Conservation (phyloP, 2,797 vertebrate species). For the Geotrypetes seraphini region DNA sequence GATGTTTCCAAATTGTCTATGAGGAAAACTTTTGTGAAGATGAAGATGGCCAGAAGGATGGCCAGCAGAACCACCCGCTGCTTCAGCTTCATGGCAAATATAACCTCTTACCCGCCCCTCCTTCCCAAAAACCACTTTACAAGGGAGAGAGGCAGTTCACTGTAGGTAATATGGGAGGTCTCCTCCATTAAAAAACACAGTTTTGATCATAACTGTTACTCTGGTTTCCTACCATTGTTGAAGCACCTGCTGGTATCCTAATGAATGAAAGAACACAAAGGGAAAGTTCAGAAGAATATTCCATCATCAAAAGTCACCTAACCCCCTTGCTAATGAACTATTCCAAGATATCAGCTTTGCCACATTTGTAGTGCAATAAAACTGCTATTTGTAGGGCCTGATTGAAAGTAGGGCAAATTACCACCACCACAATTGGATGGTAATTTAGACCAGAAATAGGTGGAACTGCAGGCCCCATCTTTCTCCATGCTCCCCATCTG, state of each 20-base stretch:
- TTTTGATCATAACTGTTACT: slow-evolving; percentile 20
- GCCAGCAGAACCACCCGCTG: slow-evolving; percentile 89
- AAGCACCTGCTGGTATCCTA: slow-evolving; percentile 18
- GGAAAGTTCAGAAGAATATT: too few species aligned
- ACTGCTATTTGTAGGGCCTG: too few species aligned
- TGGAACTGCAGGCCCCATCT: too few species aligned
- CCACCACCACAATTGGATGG: too few species aligned
- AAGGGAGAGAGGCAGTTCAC: slow-evolving; percentile 20
- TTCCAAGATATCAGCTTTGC: too few species aligned
- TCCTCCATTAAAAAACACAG: slow-evolving; percentile 19
- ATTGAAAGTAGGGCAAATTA: too few species aligned
- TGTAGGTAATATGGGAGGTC: slow-evolving; percentile 30
- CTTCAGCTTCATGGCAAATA: slow-evolving; percentile 85
- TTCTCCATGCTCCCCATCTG: too few species aligned
- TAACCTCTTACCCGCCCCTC: slow-evolving; percentile 19
- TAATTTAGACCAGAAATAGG: too few species aligned
- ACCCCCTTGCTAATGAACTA: too few species aligned
- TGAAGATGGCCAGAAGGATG: slow-evolving; percentile 88
- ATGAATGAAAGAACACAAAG: neutral
- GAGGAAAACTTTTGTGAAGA: slow-evolving; percentile 94
- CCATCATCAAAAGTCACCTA: too few species aligned
- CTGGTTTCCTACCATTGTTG: slow-evolving; percentile 5
- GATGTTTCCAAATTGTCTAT: slow-evolving; percentile 91
- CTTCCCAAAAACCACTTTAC: slow-evolving; percentile 20
- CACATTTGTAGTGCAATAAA: too few species aligned